Conservation (phyloP, 1,140 invertebrate species). For the Drosophila quadrilineata region DNA sequence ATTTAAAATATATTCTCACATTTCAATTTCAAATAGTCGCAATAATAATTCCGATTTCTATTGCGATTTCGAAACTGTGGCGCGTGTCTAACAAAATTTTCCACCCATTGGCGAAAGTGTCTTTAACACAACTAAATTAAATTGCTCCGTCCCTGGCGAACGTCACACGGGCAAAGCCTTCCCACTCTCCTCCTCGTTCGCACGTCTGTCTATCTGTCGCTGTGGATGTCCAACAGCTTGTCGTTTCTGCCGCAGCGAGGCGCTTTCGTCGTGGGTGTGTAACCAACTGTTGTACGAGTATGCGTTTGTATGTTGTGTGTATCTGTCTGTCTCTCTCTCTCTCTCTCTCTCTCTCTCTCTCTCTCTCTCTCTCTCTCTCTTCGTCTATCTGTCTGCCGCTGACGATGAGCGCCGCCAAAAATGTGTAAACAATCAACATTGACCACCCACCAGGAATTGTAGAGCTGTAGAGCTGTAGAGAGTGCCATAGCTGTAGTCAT, state of each 20-base stretch:
- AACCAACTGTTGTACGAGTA: slow-evolving; percentile 15
- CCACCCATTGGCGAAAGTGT: slow-evolving; percentile 58
- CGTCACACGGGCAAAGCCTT: slow-evolving; percentile 17
- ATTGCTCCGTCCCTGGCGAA: slow-evolving; percentile 23
- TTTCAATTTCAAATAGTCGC: not conserved
- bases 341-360: no score
- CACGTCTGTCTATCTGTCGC: slow-evolving; percentile 4
- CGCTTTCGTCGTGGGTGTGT: slow-evolving; percentile 25
- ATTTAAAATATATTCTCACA: slow-evolving; percentile 28
- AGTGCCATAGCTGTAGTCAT: not conserved
- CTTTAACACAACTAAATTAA: slow-evolving; percentile 66
- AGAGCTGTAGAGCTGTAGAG: no score
- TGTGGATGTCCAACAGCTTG: slow-evolving; percentile 6
- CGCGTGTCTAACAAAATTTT: slow-evolving; percentile 48
- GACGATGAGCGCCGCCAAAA: slow-evolving; percentile 59
- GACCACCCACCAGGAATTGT: slow-evolving; percentile 53
- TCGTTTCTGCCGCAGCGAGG: not conserved
- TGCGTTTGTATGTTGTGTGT: slow-evolving; percentile 21
- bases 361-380: slow-evolving; percentile 11
- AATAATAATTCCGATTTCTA: slow-evolving; percentile 51
- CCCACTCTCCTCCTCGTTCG: not conserved
- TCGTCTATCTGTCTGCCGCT: slow-evolving; percentile 39
- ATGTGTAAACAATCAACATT: slow-evolving; percentile 76
- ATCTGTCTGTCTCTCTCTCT: slow-evolving; percentile 9
- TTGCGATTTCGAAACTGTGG: not conserved